Conservation (phyloP, 2,797 vertebrate species). For the Pagetopsis macropterus region DNA sequence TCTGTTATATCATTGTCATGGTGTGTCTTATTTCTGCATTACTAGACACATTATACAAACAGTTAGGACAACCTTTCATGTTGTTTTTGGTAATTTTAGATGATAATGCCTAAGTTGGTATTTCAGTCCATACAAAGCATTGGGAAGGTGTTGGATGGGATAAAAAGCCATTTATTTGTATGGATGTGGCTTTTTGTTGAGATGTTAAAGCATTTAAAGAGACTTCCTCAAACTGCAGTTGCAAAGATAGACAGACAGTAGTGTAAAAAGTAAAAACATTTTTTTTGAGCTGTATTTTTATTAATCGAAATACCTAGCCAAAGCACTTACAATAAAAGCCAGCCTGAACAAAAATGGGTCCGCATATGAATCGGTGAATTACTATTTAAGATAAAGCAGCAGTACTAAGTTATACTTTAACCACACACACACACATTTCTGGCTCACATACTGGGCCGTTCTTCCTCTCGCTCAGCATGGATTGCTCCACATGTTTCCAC, state of each 20-base stretch:
- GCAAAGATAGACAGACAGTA: background rate
- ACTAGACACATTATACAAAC: conserved; percentile 17
- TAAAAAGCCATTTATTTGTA: background rate
- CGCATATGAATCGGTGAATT: too few species aligned
- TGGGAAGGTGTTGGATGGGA: background rate
- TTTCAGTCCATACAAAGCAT: background rate
- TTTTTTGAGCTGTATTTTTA: too few species aligned
- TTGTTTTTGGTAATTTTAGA: background rate
- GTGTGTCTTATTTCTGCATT: conserved; percentile 22
- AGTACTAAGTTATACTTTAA: too few species aligned
- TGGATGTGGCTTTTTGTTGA: background rate
- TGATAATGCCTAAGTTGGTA: too few species aligned
- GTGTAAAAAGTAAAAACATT: too few species aligned
- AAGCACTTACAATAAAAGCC: too few species aligned
- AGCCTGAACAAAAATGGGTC: too few species aligned
- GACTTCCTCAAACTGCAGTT: background rate
- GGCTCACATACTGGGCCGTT: too few species aligned
- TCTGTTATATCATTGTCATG: conserved; percentile 38
- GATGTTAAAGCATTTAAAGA: background rate
- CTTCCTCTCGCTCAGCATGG: background rate
- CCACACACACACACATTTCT: too few species aligned
- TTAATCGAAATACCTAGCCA: too few species aligned
- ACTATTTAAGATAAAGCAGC: too few species aligned
- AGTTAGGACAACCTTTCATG: background rate
- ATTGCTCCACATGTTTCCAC: conserved; percentile 7